These are phyloP conservation scores for Aphyosemion australe DNA, from an alignment of 2,113 vertebrate species.

Conservation along the genomic window DNA sequence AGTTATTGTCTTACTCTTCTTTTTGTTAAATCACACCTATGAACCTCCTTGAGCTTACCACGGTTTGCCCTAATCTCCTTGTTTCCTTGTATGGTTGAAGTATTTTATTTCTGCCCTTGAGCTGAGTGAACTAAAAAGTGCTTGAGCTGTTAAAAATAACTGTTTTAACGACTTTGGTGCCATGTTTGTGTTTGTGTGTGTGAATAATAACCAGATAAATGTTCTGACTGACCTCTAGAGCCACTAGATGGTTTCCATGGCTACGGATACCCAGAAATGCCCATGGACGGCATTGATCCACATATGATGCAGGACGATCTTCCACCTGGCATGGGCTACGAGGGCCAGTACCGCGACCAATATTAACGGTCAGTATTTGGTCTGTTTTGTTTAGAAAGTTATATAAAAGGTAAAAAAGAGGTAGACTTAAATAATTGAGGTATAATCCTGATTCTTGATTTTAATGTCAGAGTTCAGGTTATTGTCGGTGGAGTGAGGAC, in stretches of 20 bases:
- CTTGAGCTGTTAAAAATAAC: too few species aligned
- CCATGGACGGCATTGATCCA: constrained; percentile 47
- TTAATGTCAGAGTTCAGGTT: too few species aligned
- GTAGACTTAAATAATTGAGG: too few species aligned
- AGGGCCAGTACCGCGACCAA: constrained; percentile 31
- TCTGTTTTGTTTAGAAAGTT: too few species aligned
- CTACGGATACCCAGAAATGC: constrained; percentile 30
- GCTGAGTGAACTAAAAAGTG: background rate
- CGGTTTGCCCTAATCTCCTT: constrained; percentile 22
- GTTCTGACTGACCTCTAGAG: constrained; percentile 43
- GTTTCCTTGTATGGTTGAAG: constrained; percentile 51
- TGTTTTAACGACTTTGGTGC: too few species aligned
- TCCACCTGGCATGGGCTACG: constrained; percentile 24
- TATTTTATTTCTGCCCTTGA: constrained; percentile 37
- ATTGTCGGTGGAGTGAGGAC: too few species aligned
- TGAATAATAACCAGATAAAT: background rate
- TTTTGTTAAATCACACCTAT: background rate
- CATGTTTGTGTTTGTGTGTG: too few species aligned
- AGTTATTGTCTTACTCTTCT: too few species aligned
- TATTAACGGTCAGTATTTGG: constrained; percentile 64
- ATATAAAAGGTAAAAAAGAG: too few species aligned
- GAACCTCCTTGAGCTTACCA: background rate
- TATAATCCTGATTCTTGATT: too few species aligned
- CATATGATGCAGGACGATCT: constrained; percentile 62
- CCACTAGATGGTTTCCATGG: constrained; percentile 53